Base-by-base conservation (phyloP, 2,888 invertebrate species). In the Luffia ferchaultella region DNA sequence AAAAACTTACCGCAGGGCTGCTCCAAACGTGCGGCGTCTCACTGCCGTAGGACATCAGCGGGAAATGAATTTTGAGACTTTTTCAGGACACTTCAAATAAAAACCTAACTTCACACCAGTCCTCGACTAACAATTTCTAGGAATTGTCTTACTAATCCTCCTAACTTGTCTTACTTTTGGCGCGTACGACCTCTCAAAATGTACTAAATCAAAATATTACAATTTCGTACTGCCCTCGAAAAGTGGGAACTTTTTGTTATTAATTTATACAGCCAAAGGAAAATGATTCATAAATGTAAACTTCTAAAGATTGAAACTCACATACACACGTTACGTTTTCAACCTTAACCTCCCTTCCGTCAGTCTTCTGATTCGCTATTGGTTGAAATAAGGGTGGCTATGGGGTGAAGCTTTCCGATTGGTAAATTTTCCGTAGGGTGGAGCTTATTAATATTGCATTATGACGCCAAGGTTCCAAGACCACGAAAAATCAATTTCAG, bases 1-100 rank as follows among this genome's bases (percentile, higher is more conserved):
- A 30, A 3, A 3, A 30, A 67, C 74, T 54, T 64, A 85, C 84
- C 61, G 78, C 73, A 56, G 83, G 74, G 68, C 79, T 78, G 64
- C 76, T 77, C 85, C 85, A 85, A 55, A 83, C 80, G 73, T 84
- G 84, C 70, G 84, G 77, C 75, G 83, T 73, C 70, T 85, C 85
- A 65, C 76, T 80, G 58, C 80, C 78, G 76, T 82, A 80, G 58
- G 85, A 83, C 85, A 85, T 85, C 73, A 82, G 82, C 75, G 82
- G 82, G 82, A 83, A 83, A 83, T 82, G 82, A 83, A 83, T 83
- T 68, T 83, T 83, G 83, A 77, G 63, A 69, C 72, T 64, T 74
- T 58, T 53, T 54, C 9, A 53, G 15, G 19, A 20, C 42, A 41
- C 60, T 64, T 63, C 52, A 62, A 64, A 67, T 58, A 62, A 62